phyloP scores from a whole-genome alignment of 2,888 invertebrate species.

The Spilarctia lutea region DNA sequence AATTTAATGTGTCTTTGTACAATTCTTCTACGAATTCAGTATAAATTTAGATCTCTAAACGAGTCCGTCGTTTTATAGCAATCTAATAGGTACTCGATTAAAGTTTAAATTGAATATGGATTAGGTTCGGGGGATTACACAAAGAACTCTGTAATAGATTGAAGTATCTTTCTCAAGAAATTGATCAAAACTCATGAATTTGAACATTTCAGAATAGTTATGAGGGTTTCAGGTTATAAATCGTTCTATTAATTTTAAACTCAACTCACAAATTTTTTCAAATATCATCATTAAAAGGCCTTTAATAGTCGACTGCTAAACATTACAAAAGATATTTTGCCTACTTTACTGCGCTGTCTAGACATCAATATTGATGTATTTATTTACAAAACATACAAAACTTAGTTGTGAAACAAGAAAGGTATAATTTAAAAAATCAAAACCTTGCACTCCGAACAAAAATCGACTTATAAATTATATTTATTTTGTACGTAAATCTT shows the following conservation, averaged over 20 bases:
- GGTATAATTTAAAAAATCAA: too few species aligned
- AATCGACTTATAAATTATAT: too few species aligned
- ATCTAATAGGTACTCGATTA: background rate
- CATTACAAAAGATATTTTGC: too few species aligned
- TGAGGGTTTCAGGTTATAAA: background rate
- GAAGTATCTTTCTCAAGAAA: background rate
- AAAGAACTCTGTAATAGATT: background rate
- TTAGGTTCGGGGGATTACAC: background rate
- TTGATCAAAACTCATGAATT: background rate
- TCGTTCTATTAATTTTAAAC: background rate
- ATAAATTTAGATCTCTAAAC: background rate
- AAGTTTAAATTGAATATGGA: background rate
- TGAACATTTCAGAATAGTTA: background rate
- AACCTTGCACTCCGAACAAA: too few species aligned
- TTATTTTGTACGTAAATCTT: too few species aligned
- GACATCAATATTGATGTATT: too few species aligned
- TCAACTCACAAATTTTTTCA: background rate
- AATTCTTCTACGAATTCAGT: background rate
- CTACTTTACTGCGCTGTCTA: too few species aligned
- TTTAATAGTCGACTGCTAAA: too few species aligned
- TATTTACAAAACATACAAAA: too few species aligned
- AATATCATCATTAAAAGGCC: background rate
- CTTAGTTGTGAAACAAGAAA: too few species aligned
- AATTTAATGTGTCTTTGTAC: background rate
- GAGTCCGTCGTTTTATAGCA: background rate